Evolutionary conservation across 2,888 invertebrate species (phyloP).

Genomic region (Cerastis leucographa): DNA sequence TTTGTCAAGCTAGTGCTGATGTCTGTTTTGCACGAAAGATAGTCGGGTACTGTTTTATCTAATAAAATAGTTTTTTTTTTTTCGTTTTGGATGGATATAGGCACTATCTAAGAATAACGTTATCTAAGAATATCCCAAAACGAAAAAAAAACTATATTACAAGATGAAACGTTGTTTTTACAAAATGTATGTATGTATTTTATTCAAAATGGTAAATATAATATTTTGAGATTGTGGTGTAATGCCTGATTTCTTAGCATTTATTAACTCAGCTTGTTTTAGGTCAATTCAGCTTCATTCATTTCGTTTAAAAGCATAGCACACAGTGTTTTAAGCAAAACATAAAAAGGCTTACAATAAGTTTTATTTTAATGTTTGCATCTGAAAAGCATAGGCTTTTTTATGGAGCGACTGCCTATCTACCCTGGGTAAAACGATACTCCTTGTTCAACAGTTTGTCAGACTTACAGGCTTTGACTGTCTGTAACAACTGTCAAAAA

Average conservation of each 20-base stretch:
- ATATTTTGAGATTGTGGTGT: background rate
- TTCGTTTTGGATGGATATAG: background rate
- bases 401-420: too few relatives aligned
- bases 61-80: background rate
- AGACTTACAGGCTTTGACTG: background rate
- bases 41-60: background rate
- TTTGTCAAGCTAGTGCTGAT: background rate
- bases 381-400: too few relatives aligned
- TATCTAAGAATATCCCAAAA: too few relatives aligned
- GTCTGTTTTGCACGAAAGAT: conserved; percentile 8
- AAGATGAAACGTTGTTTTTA: too few relatives aligned
- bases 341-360: background rate
- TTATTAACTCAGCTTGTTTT: background rate
- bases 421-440: too few relatives aligned
- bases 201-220: background rate
- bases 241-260: too few relatives aligned
- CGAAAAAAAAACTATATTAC: too few relatives aligned
- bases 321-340: background rate
- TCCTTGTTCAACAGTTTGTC: too few relatives aligned
- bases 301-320: background rate
- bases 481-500: background rate
- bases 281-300: background rate
- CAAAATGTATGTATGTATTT: background rate
- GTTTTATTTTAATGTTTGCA: background rate
- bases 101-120: background rate